These are phyloP conservation scores for Netelia inedita DNA, from an alignment of 2,888 invertebrate genomes.

Conservation along the genomic window DNA sequence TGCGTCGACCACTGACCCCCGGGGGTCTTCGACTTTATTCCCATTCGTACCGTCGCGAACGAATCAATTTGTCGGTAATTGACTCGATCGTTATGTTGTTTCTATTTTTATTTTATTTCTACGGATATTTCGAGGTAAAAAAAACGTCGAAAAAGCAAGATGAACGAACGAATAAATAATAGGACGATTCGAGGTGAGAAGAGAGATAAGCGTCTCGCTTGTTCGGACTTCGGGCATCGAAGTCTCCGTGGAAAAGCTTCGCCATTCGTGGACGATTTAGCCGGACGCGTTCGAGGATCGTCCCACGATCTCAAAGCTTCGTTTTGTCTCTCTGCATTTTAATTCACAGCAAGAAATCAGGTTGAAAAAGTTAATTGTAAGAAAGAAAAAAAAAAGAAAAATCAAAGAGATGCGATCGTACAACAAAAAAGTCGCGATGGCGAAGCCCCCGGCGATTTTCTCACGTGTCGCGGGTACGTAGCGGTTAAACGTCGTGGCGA, in stretches of 20 bases:
- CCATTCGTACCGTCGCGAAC: constrained; percentile 1
- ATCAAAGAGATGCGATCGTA: too few relatives aligned
- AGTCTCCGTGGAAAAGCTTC: neutral
- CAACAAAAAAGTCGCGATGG: too few relatives aligned
- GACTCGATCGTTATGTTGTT: neutral
- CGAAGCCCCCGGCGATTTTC: neutral
- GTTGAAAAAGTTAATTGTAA: neutral
- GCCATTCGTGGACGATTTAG: neutral
- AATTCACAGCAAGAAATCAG: neutral
- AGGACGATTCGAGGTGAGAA: neutral
- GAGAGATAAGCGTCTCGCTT: neutral
- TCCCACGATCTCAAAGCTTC: too few relatives aligned
- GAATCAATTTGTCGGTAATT: neutral
- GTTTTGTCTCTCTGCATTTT: too few relatives aligned
- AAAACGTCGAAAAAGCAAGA: neutral
- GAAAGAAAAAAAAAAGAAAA: neutral
- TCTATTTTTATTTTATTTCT: neutral
- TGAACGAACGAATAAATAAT: neutral
- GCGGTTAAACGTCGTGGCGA: constrained; percentile 55
- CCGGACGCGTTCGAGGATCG: too few relatives aligned
- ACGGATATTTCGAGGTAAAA: neutral
- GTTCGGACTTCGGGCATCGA: neutral
- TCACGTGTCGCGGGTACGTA: constrained; percentile 1
- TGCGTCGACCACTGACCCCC: neutral
- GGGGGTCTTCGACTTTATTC: constrained; percentile 4